These are phyloP conservation scores for Oreochromis spilurus DNA, from an alignment of 2,113 vertebrate species.

Conservation along the genomic window DNA sequence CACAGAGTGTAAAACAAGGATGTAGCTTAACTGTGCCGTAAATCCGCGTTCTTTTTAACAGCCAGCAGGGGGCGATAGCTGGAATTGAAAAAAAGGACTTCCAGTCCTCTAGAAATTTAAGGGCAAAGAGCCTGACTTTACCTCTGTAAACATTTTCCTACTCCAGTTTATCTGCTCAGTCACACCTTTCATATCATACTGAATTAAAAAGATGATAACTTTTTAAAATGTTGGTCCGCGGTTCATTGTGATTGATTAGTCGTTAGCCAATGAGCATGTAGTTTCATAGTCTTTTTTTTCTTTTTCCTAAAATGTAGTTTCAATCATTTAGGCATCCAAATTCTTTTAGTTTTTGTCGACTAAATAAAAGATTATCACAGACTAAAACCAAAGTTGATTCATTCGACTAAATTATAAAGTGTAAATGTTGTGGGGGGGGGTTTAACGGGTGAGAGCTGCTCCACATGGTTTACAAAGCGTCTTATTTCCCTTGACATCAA, in stretches of 20 bases:
- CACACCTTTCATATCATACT: background rate
- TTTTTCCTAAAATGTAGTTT: background rate
- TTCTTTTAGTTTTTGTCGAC: background rate
- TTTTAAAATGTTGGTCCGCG: background rate
- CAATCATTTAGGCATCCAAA: background rate
- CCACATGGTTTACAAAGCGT: background rate
- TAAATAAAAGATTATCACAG: background rate
- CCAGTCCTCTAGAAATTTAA: background rate
- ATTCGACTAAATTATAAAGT: background rate
- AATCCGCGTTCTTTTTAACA: background rate
- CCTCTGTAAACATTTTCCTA: background rate
- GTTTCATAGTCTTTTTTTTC: background rate
- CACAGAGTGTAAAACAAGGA: background rate
- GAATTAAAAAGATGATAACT: background rate
- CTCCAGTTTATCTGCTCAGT: background rate
- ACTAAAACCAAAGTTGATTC: background rate
- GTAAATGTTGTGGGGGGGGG: background rate
- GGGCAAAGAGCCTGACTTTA: background rate
- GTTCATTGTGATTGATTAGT: background rate
- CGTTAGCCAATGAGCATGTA: background rate
- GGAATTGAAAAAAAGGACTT: background rate
- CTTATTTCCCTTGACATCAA: background rate
- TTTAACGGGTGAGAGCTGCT: background rate
- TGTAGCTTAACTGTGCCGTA: background rate
- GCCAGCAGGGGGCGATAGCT: background rate